Conservation (phyloP, 1,140 invertebrate species). For the Monochamus saltuarius region DNA sequence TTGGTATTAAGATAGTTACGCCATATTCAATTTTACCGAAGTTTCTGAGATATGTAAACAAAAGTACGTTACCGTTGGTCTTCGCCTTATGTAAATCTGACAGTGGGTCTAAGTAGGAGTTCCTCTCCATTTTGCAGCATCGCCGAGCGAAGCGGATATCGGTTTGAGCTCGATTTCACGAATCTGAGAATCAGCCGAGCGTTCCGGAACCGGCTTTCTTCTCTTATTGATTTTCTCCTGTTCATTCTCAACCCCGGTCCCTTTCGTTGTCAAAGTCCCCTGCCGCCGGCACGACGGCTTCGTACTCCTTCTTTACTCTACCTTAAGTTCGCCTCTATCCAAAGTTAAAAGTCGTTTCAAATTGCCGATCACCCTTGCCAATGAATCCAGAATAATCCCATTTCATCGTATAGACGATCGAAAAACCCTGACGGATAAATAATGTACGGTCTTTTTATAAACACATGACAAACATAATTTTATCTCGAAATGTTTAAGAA, state of each 20-base stretch:
- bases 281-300: constrained; percentile 6
- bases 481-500: too few species aligned
- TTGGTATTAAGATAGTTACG: too few species aligned
- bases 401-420: too few species aligned
- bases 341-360: constrained; percentile 17
- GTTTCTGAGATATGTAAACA: too few species aligned
- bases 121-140: constrained; percentile 47
- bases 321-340: constrained; percentile 15
- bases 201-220: constrained; percentile 54
- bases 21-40: too few species aligned
- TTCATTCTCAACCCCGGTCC: constrained; percentile 15
- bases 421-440: too few species aligned
- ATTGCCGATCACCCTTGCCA: constrained; percentile 10
- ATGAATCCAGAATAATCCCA: not conserved
- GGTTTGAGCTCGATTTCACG: constrained; percentile 52
- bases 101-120: constrained; percentile 39
- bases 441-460: too few species aligned
- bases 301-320: constrained; percentile 17
- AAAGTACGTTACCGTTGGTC: constrained; percentile 1
- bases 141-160: constrained; percentile 49
- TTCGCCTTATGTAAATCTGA: constrained; percentile 41
- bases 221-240: constrained; percentile 53
- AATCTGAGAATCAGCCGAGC: constrained; percentile 53
- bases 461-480: too few species aligned
- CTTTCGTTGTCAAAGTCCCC: constrained; percentile 18